phyloP scores from a whole-genome alignment of 2,888 invertebrate species.

The Epirrhoe tristata region DNA sequence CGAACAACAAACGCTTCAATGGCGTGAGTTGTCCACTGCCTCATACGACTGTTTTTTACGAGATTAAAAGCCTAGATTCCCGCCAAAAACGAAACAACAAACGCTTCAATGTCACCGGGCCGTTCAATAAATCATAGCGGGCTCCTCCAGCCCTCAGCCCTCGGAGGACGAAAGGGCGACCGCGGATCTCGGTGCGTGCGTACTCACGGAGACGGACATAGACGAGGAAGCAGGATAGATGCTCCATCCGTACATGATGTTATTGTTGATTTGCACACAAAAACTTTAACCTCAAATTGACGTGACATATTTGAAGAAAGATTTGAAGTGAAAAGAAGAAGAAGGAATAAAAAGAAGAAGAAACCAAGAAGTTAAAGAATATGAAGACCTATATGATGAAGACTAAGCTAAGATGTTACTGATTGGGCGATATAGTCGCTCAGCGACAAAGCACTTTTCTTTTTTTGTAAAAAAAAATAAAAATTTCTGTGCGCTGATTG shows the following conservation, averaged over 20 bases:
- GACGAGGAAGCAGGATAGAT: slow-evolving; percentile 11
- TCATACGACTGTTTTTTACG: background rate
- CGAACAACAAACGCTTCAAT: slow-evolving; percentile 16
- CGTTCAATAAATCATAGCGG: slow-evolving; percentile 23
- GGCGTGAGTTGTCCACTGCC: background rate
- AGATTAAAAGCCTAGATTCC: background rate
- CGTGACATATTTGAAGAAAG: too few relatives aligned
- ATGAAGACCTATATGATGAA: too few relatives aligned
- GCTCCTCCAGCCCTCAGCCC: slow-evolving; percentile 23
- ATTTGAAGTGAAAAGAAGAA: too few relatives aligned
- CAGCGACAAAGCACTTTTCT: too few relatives aligned
- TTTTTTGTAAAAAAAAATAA: too few relatives aligned
- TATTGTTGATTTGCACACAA: background rate
- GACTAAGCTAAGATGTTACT: too few relatives aligned
- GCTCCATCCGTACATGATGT: background rate
- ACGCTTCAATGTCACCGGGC: slow-evolving; percentile 18
- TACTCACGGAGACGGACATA: slow-evolving; percentile 40
- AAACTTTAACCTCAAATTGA: too few relatives aligned
- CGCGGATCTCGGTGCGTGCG: slow-evolving; percentile 44
- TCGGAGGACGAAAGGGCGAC: slow-evolving; percentile 46
- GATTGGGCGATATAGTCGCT: too few relatives aligned
- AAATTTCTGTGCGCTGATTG: too few relatives aligned
- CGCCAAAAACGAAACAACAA: slow-evolving; percentile 22
- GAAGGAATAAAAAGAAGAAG: too few relatives aligned
- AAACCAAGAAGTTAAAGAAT: too few relatives aligned